Evolutionary conservation across 2,888 invertebrate genomes (phyloP), one percentile per base, ranked within the genome.

Genomic region (Dascillus cervinus): DNA sequence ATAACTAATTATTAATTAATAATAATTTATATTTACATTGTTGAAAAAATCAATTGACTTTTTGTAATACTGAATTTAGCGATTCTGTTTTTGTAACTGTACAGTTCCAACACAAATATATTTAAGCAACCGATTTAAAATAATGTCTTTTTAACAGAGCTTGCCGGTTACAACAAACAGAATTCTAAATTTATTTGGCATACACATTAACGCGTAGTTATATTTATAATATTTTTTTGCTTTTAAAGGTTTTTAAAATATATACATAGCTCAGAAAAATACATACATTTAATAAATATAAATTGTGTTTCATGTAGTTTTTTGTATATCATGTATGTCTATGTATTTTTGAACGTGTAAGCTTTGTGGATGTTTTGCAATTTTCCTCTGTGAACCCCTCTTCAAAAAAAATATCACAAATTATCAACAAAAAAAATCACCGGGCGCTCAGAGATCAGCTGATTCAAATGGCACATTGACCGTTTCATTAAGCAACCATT

Each of bases 261-360:
- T 53, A 49, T 46, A 44, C 48, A 49, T 56, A 56, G 40, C 61
- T 58, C 60, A 58, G 56, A 64, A 64, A n/a, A 63, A 64, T 63
- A 64, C 62, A 61, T 61, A 62, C 60, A 63, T 61, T 61, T 62
- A 57, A 55, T 56, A 40, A 36, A 34, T 46, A 37, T 47, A 36
- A 40, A 37, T 41, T 40, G 43, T 49, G 43, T 49, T 37, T 49
- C 48, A 51, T 53, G 48, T 47, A 44, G 45, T 48, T 47, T 47
- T 46, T 50, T 48, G 43, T 48, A 44, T 44, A 43, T 39, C 44
- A 47, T 50, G 43, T 43, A 47, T 56, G 53, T 54, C 24, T 44
- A 62, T 64, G 63, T 64, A 58, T 64, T 65, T 65, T 66, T 66
- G 66, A 65, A 66, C 64, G 66, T 65, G 65, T 64, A 64, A 64